Conservation (phyloP, 1,140 invertebrate genomes). For the Caenorhabditis brenneri region DNA sequence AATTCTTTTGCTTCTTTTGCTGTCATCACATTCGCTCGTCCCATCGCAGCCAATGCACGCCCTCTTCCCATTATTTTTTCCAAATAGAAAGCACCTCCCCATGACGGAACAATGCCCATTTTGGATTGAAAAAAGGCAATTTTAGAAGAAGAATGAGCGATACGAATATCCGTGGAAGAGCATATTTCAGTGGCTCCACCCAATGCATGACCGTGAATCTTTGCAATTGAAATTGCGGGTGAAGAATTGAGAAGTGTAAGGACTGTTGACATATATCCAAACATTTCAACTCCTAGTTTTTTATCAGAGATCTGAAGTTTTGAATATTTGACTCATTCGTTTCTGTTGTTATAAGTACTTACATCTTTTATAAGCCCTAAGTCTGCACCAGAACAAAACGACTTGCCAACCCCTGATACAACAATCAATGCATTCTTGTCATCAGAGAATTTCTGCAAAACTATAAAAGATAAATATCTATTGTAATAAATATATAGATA, state of each 20-base stretch:
- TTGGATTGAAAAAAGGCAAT: slow-evolving; percentile 44
- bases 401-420: slow-evolving; percentile 19
- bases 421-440: slow-evolving; percentile 21
- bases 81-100: slow-evolving; percentile 40
- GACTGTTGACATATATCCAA: slow-evolving; percentile 29
- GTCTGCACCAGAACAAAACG: slow-evolving; percentile 44
- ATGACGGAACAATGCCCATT: slow-evolving; percentile 45
- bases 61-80: slow-evolving; percentile 40
- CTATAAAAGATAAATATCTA: neutral
- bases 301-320: neutral
- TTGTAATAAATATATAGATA: neutral
- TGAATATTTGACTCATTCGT: neutral
- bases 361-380: slow-evolving; percentile 41
- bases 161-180: slow-evolving; percentile 27
- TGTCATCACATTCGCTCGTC: slow-evolving; percentile 24
- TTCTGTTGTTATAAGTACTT: neutral
- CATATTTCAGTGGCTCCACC: slow-evolving; percentile 46
- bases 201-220: slow-evolving; percentile 39
- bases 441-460: neutral
- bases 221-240: slow-evolving; percentile 24
- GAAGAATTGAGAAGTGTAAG: neutral
- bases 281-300: slow-evolving; percentile 32
- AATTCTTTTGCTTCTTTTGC: neutral
- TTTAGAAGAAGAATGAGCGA: slow-evolving; percentile 25
- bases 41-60: slow-evolving; percentile 15